Evolutionary conservation across 2,888 invertebrate genomes (phyloP).

Genomic region (Sclerodermus sp.): DNA sequence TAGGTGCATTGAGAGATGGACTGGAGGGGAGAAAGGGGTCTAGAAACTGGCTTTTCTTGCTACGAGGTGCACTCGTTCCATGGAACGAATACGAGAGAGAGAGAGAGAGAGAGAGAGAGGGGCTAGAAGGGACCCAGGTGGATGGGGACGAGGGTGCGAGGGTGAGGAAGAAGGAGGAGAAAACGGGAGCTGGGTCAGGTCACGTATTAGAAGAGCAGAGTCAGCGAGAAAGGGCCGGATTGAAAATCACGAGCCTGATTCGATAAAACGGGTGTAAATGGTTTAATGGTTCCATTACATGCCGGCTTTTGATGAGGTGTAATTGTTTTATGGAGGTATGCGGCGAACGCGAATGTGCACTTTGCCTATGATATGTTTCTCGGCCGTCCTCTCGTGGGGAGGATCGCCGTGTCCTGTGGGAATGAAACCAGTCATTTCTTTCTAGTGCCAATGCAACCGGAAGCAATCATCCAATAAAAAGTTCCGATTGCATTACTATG

Average conservation of each 20-base stretch:
- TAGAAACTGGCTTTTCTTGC: not conserved
- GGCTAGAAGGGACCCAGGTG: not conserved
- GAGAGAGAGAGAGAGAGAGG: not conserved
- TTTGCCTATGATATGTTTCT: not conserved
- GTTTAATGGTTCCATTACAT: conserved; percentile 15
- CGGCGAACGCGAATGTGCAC: not conserved
- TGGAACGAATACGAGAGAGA: not conserved
- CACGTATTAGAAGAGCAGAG: conserved; percentile 8
- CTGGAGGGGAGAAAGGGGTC: too few species aligned
- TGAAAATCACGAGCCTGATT: conserved; percentile 26
- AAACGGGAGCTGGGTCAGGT: not conserved
- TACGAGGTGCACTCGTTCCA: not conserved
- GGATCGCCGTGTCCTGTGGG: too few species aligned
- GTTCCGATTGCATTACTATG: too few species aligned
- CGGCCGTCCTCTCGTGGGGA: too few species aligned
- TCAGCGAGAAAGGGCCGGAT: conserved; percentile 12
- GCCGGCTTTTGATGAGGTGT: conserved; percentile 6
- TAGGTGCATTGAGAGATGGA: too few species aligned
- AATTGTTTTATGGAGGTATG: conserved; percentile 26
- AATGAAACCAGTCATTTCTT: too few species aligned
- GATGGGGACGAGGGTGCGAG: not conserved
- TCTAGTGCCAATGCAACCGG: too few species aligned
- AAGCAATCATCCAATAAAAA: too few species aligned
- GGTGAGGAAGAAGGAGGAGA: not conserved
- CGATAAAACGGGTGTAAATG: conserved; percentile 26